Evolutionary conservation across 2,797 vertebrate species (phyloP), one percentile per base, ranked within the genome.

Genomic region (Rhadinocentrus ornatus): DNA sequence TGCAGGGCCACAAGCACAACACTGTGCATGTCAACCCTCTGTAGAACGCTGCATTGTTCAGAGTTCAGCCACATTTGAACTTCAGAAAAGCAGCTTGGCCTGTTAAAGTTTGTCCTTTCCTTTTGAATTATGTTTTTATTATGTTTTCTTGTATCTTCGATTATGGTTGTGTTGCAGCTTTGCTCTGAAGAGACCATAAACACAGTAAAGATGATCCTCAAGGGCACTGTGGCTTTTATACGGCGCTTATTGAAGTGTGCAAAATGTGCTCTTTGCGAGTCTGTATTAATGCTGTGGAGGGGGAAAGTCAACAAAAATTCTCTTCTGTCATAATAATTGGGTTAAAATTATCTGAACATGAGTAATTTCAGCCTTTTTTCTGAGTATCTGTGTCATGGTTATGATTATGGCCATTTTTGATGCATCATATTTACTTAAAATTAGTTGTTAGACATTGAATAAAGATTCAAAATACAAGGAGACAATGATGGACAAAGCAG

Each of bases 141-240:
- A 2, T 24, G 46, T 78, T 72, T 48, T 39, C 13, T 62, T 62
- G 29, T 41, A 16, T 68, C 26, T 8, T 35, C 1, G 13, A 59
- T 81, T 46, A 27, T 39, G 53, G 71, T 52, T 58, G 60, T 59
- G 62, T 15, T 73, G 58, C 72, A 66, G 58, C 81, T 67, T 75
- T 57, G 61, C 69, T 27, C 26, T 53, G 48, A 54, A n/a, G 39
- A 73, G 27, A 61, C 44, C 29, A 18, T n/a, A 56, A 68, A 79
- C 27, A 55, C 41, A 39, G 53, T 29, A n/a, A 35, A 64, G 39
- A 74, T 34, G 55, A 69, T 76, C 53, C 69, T 86, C 66, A 67
- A 53, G 74, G 76, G 54, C 35, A 4, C 35, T 22, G 2, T 27
- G 54, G 66, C 53, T 81, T 55, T 84, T 16, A 61, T 32, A 35